Conservation (phyloP, 2,888 invertebrate genomes). For the Drosophila pseudotakahashii region DNA sequence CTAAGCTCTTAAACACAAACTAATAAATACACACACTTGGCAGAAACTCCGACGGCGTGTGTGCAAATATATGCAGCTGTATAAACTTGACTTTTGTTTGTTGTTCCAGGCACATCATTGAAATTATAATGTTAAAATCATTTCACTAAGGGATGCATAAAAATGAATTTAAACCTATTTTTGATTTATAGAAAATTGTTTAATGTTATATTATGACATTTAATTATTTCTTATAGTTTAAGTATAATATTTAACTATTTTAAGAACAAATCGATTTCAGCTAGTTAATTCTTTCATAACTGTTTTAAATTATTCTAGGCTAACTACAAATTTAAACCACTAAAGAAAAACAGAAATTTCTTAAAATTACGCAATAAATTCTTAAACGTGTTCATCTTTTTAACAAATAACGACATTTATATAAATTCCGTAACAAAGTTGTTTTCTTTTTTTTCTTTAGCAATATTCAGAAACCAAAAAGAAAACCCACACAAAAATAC, state of each 20-base stretch:
- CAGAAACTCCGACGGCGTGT: conserved; percentile 13
- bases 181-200: too few species aligned
- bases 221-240: too few species aligned
- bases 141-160: neutral
- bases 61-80: conserved; percentile 19
- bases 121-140: conserved; percentile 29
- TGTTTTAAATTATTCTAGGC: too few species aligned
- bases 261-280: too few species aligned
- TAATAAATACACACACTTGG: conserved; percentile 4
- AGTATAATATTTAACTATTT: too few species aligned
- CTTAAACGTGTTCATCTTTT: neutral
- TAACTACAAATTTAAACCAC: too few species aligned
- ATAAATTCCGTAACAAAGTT: neutral
- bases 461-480: neutral
- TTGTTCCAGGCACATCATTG: conserved; percentile 12
- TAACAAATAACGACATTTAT: neutral
- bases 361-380: neutral
- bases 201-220: too few species aligned
- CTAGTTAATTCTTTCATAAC: too few species aligned
- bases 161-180: neutral
- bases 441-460: neutral
- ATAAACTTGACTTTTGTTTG: conserved; percentile 35
- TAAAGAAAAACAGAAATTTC: too few species aligned
- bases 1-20: conserved; percentile 30
- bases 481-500: conserved; percentile 1